Percentiles rank a stretch among this genome's conserved stretches.
These are phyloP conservation scores for Lagodon rhomboides DNA, from an alignment of 2,797 vertebrate genomes.

Conservation along the genomic window DNA sequence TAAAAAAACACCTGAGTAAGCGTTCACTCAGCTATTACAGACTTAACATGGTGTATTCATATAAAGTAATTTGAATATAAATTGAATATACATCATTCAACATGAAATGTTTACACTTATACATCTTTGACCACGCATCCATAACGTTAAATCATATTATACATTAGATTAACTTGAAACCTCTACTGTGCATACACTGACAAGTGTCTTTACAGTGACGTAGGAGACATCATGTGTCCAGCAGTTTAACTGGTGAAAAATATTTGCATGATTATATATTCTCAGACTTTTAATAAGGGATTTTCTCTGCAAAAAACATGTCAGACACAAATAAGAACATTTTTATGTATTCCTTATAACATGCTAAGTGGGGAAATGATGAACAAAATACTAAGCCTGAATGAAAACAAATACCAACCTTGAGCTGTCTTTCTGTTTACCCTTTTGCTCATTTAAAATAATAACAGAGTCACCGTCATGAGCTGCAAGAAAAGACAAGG, in stretches of 20 bases:
- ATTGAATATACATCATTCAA: not conserved
- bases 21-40: not conserved
- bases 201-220: too few relatives aligned
- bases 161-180: not conserved
- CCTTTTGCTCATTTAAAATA: slow-evolving; percentile 92
- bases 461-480: slow-evolving; percentile 93
- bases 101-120: not conserved
- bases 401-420: slow-evolving; percentile 82
- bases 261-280: too few relatives aligned
- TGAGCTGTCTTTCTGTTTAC: slow-evolving; percentile 84
- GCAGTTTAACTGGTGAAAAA: too few relatives aligned
- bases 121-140: not conserved
- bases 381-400: not conserved
- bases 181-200: too few relatives aligned
- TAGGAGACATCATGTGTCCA: too few relatives aligned
- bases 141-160: not conserved
- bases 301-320: too few relatives aligned
- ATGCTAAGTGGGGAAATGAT: not conserved
- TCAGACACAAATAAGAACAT: too few relatives aligned
- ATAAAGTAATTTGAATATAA: not conserved
- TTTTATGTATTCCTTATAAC: too few relatives aligned
- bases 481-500: slow-evolving; percentile 68
- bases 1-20: not conserved
- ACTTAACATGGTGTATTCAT: not conserved
- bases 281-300: too few relatives aligned